phyloP scores from a whole-genome alignment of 2,888 invertebrate genomes.

The Pristionchus maxplancki region DNA sequence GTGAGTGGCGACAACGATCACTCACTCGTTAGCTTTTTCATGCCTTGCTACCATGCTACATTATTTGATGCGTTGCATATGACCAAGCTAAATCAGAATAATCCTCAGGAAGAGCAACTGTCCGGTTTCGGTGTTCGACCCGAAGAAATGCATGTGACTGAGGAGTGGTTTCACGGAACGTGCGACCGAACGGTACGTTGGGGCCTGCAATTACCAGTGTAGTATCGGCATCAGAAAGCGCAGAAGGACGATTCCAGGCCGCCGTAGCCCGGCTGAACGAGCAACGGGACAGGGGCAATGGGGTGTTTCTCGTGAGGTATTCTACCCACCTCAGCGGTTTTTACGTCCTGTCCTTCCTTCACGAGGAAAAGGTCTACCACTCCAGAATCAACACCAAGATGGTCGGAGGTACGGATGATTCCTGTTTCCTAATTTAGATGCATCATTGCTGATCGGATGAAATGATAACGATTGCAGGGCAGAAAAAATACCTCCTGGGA shows the following conservation, averaged over 20 bases:
- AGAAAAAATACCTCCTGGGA: slow-evolving; percentile 76
- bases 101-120: slow-evolving; percentile 64
- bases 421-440: not conserved
- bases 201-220: too few species aligned
- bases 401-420: slow-evolving; percentile 64
- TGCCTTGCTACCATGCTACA: too few species aligned
- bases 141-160: slow-evolving; percentile 77
- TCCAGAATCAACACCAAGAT: slow-evolving; percentile 75
- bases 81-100: too few species aligned
- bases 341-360: slow-evolving; percentile 94
- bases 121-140: slow-evolving; percentile 72
- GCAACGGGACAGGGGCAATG: slow-evolving; percentile 84
- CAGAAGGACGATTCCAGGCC: slow-evolving; percentile 60
- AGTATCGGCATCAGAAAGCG: too few species aligned
- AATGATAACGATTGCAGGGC: too few species aligned
- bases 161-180: slow-evolving; percentile 78
- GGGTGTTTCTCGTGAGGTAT: slow-evolving; percentile 93
- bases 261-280: slow-evolving; percentile 70
- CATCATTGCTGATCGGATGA: not conserved
- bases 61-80: too few species aligned
- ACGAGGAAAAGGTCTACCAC: slow-evolving; percentile 74
- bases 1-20: slow-evolving; percentile 72
- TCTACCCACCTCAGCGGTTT: slow-evolving; percentile 91
- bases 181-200: slow-evolving; percentile 68
- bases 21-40: slow-evolving; percentile 37